phyloP scores from a whole-genome alignment of 2,797 vertebrate species.

The Halcyon chelicuti region DNA sequence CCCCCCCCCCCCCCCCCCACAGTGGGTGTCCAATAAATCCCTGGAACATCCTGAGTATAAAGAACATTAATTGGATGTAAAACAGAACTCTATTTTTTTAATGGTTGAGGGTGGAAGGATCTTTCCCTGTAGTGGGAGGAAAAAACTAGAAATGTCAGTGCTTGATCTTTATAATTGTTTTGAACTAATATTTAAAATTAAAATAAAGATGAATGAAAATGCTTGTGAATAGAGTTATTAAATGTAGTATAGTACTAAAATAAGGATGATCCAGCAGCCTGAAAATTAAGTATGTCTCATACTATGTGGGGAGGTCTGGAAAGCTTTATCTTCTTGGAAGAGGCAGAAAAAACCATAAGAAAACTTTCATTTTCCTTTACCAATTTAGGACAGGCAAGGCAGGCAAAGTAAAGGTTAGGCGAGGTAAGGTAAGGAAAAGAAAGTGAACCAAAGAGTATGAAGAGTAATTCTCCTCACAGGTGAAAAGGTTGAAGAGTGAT shows the following conservation, averaged over 20 bases:
- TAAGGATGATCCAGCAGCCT: background rate
- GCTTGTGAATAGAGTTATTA: background rate
- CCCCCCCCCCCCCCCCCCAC: background rate
- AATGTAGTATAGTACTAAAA: background rate
- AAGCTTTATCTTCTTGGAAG: constrained; percentile 17
- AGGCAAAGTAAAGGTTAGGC: background rate
- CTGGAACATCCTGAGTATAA: constrained; percentile 16
- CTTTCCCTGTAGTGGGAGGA: constrained; percentile 27
- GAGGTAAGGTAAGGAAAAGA: background rate
- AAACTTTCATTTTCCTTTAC: background rate
- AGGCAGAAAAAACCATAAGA: constrained; percentile 9
- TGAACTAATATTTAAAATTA: constrained; percentile 16
- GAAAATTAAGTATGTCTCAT: constrained; percentile 4
- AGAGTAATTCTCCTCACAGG: background rate
- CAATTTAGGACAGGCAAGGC: background rate
- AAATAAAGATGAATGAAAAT: constrained; percentile 40
- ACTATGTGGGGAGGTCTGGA: constrained; percentile 22
- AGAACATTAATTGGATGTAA: constrained; percentile 45
- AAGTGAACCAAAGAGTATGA: background rate
- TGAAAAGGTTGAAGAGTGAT: background rate
- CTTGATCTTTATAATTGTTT: constrained; percentile 25
- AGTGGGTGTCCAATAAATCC: constrained; percentile 42
- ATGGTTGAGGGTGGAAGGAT: constrained; percentile 14
- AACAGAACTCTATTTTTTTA: constrained; percentile 57
- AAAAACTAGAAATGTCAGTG: constrained; percentile 14